A percentile compares a stretch with the other conserved stretches of the same genome.
phyloP scores from a whole-genome alignment of 2,113 vertebrate species.

The Hyaena hyaena region DNA sequence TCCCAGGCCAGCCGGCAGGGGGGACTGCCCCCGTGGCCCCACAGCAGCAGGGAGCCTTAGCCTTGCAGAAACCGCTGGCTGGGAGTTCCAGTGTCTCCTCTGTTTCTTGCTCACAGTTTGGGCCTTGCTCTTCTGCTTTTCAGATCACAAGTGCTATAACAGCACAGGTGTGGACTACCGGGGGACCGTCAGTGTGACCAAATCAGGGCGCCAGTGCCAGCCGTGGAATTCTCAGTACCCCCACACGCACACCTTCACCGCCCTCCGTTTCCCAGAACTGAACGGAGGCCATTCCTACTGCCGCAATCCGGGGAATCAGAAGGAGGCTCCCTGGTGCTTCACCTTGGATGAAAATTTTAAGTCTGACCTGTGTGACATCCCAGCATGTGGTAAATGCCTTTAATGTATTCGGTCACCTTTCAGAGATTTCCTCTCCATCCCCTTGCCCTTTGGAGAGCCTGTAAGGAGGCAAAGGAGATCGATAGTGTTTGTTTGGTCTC shows the following conservation, averaged over 20 bases:
- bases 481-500: neutral
- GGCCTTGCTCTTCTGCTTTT: neutral
- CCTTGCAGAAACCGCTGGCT: neutral
- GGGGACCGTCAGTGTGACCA: constrained; percentile 95
- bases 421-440: neutral
- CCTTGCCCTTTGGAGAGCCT: neutral
- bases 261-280: constrained; percentile 93
- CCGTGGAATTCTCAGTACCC: constrained; percentile 99
- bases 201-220: constrained; percentile 97
- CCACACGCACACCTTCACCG: constrained; percentile 95
- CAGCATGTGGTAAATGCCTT: constrained; percentile 91
- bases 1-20: constrained; percentile 44
- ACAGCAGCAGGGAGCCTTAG: constrained; percentile 7
- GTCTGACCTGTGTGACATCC: constrained; percentile 96
- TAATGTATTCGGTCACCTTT: neutral
- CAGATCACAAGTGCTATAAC: constrained; percentile 99
- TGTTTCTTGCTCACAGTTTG: neutral
- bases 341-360: constrained; percentile 96
- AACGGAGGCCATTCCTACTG: constrained; percentile 99
- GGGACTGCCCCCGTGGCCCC: neutral
- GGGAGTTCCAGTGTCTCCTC: neutral
- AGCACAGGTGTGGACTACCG: constrained; percentile 94
- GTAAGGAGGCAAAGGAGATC: neutral
- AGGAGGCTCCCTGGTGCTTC: constrained; percentile 98
- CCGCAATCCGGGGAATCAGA: constrained; percentile 96